These are phyloP conservation scores for Tiliqua scincoides DNA, from an alignment of 2,113 vertebrate genomes.

Conservation along the genomic window DNA sequence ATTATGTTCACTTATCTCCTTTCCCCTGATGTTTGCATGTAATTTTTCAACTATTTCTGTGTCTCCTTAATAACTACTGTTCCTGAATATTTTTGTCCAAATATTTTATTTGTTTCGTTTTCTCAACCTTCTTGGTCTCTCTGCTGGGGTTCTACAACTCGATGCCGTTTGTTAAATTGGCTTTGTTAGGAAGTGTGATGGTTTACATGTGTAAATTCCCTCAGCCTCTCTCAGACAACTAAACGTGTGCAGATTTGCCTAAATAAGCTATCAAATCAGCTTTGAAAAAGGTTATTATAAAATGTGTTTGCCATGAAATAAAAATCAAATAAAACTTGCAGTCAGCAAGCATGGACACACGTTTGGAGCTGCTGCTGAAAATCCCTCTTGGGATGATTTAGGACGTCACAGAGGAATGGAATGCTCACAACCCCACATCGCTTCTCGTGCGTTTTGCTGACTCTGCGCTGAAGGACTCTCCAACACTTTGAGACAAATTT, in stretches of 20 bases:
- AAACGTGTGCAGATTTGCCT: neutral
- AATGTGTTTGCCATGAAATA: too few species aligned
- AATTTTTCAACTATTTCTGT: conserved; percentile 14
- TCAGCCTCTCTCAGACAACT: neutral
- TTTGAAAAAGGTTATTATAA: too few species aligned
- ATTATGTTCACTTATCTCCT: conserved; percentile 14
- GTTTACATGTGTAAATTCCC: too few species aligned
- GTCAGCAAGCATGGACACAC: neutral
- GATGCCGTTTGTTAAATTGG: neutral
- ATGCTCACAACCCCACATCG: neutral
- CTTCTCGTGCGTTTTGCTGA: neutral
- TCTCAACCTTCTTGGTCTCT: neutral
- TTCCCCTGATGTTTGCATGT: neutral
- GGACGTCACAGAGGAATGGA: neutral
- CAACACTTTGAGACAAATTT: too few species aligned
- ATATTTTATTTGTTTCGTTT: neutral
- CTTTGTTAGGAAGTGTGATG: neutral
- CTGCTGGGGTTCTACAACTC: neutral
- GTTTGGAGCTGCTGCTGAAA: neutral
- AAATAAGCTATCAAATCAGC: neutral
- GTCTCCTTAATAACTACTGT: neutral
- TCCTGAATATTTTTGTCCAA: neutral
- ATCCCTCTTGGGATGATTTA: neutral
- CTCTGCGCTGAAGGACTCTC: neutral
- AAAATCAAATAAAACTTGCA: neutral